phyloP scores from a whole-genome alignment of 2,113 vertebrate genomes.

The Talpa occidentalis region DNA sequence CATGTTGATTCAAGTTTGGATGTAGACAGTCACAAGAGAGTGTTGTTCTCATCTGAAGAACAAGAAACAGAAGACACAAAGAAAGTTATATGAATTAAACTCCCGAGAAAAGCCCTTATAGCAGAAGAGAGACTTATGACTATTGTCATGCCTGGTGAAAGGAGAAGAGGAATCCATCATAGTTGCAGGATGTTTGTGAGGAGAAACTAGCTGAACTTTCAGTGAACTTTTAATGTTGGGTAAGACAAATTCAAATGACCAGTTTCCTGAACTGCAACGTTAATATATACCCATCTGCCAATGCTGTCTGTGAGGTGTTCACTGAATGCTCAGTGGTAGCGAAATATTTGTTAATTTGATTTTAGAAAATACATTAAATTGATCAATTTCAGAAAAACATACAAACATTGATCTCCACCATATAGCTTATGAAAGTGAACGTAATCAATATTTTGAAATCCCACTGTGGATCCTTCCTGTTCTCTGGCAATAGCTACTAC shows the following conservation, averaged over 20 bases:
- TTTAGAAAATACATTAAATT: constrained; percentile 28
- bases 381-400: background rate
- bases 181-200: background rate
- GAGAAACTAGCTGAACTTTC: background rate
- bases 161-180: background rate
- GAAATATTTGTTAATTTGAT: background rate
- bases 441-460: constrained; percentile 18
- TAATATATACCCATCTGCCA: background rate
- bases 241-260: background rate
- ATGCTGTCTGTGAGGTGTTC: background rate
- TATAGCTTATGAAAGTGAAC: constrained; percentile 22
- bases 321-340: background rate
- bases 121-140: background rate
- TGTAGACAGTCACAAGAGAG: constrained; percentile 29
- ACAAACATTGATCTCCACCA: background rate
- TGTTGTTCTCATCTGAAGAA: background rate
- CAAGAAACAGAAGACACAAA: background rate
- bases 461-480: background rate
- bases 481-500: background rate
- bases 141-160: background rate
- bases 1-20: background rate
- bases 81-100: background rate
- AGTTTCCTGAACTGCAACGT: background rate
- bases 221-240: background rate
- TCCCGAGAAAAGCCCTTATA: background rate